These are phyloP conservation scores for Chondrilla cf. caribensis DNA, from an alignment of 37 sponge, comb jelly and placozoan genomes.

Conservation along the genomic window DNA sequence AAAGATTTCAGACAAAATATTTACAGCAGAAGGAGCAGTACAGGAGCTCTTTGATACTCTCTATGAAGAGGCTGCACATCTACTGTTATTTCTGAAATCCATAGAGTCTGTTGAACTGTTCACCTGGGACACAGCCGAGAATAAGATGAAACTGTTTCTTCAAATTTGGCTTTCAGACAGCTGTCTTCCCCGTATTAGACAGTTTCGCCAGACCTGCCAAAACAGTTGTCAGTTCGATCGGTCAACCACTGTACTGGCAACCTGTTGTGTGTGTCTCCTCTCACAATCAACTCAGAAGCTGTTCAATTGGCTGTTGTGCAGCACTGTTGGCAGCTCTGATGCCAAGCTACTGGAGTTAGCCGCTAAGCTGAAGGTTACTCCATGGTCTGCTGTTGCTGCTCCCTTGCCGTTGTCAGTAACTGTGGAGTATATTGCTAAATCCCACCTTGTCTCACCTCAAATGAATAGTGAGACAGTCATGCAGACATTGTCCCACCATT, in stretches of 20 bases:
- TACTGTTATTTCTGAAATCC: conserved; percentile 57
- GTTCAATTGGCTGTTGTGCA: conserved; percentile 52
- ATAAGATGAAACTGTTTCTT: neutral
- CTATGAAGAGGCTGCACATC: conserved; percentile 27
- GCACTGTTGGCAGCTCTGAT: conserved; percentile 36
- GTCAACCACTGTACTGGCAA: neutral
- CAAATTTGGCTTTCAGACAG: neutral
- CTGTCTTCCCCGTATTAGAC: neutral
- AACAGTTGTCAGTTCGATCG: neutral
- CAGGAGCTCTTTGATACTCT: conserved; percentile 42
- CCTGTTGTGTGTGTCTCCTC: neutral
- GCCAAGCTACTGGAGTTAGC: neutral
- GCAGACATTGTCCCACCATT: too few species aligned
- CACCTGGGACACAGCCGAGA: neutral
- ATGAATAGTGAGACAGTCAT: too few species aligned
- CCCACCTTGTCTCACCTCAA: neutral
- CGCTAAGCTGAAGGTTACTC: conserved; percentile 31
- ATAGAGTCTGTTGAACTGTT: conserved; percentile 34
- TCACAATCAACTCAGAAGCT: too few species aligned
- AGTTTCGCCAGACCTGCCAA: neutral
- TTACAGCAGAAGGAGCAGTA: conserved; percentile 26
- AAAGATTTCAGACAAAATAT: conserved; percentile 19
- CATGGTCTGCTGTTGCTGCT: conserved; percentile 75
- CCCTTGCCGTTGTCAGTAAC: neutral
- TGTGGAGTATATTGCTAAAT: neutral